Evolutionary conservation across 2,888 invertebrate species (phyloP), one percentile per base, ranked within the genome.

Genomic region (Willowsia nigromaculata): DNA sequence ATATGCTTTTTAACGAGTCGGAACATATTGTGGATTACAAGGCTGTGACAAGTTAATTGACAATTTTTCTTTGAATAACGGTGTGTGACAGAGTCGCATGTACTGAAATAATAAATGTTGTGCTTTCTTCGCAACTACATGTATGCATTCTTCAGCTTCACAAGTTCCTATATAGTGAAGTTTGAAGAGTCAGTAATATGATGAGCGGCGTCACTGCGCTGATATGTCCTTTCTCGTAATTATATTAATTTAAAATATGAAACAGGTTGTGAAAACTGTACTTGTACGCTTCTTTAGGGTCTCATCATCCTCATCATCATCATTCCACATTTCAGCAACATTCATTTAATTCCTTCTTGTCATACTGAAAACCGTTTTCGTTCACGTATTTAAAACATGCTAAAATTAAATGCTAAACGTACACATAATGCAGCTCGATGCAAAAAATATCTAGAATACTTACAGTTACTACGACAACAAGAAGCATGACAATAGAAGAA

Each of bases 231-330:
- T 43, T 68, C 15, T 25, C 47, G 33, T 68, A 83, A 83, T 83
- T 83, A 83, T 50, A 83, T 68, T 43, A 50, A 83, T 83, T 83
- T 30, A 65, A 25, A 50, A 47, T 22, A 71, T 33, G 83, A 68
- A 59, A 68, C 83, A 83, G 83, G 65, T 83, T 83, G 68, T 83
- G 62, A 65, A 43, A 68, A 83, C 65, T 30, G 83, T 47, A 83
- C 47, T 40, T 33, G 30, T 27, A 33, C 11, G 43, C 43, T 7
- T 43, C 37, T 5, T 40, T 15, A 22, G 7, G 6, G 4, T 33
- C 15, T n/a, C 1, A 68, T 68, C 40, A 68, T 40, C 56, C 22
- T 9, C 56, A 56, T 56, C 56, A 18, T 53, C 18, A 53, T 18
- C 53, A 53, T 18, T 22, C n/a, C 37, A 37, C 37, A 37, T 9